Conservation (phyloP, 2,797 vertebrate species). For the Gouania willdenowi region DNA sequence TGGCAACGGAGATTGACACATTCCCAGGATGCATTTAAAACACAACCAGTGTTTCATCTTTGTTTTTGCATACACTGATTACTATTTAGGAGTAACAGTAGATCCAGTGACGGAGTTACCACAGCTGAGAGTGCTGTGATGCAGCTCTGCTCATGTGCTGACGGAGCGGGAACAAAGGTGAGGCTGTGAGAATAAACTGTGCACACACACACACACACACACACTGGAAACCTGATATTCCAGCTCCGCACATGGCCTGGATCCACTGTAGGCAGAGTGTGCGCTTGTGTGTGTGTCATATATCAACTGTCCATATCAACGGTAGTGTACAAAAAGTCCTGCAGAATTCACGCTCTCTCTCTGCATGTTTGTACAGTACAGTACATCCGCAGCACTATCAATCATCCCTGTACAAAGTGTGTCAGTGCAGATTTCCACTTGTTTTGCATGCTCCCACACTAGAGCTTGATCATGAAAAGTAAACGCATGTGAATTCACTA, state of each 20-base stretch:
- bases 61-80: slow-evolving; percentile 37
- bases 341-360: slow-evolving; percentile 35
- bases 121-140: slow-evolving; percentile 31
- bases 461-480: neutral
- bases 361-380: neutral
- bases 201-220: slow-evolving; percentile 68
- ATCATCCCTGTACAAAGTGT: slow-evolving; percentile 33
- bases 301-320: too few relatives aligned
- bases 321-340: slow-evolving; percentile 52
- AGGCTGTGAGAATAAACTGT: slow-evolving; percentile 69
- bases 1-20: slow-evolving; percentile 26
- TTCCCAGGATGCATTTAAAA: too few relatives aligned
- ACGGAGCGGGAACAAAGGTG: slow-evolving; percentile 65
- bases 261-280: slow-evolving; percentile 37
- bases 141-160: slow-evolving; percentile 55
- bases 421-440: slow-evolving; percentile 25
- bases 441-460: slow-evolving; percentile 7
- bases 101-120: slow-evolving; percentile 34
- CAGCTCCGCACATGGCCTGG: slow-evolving; percentile 50
- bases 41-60: slow-evolving; percentile 32
- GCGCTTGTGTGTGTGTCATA: slow-evolving; percentile 18
- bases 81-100: slow-evolving; percentile 46
- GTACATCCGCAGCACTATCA: slow-evolving; percentile 34
- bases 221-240: slow-evolving; percentile 74
- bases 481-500: too few relatives aligned